Conservation (phyloP, 2,888 invertebrate genomes). For the Seira musarum region DNA sequence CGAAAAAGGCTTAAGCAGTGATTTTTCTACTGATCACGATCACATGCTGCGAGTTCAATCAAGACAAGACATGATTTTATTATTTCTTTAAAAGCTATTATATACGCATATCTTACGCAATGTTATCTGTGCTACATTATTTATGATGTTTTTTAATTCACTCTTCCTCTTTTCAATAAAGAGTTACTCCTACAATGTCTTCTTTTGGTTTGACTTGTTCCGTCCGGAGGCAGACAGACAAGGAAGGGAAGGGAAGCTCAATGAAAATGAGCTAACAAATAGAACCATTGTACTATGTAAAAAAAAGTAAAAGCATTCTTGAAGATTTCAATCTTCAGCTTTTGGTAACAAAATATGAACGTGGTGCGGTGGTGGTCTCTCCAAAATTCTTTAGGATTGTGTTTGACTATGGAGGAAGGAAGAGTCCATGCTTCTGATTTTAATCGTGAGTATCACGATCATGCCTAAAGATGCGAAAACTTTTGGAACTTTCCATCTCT, state of each 20-base stretch:
- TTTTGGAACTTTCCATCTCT: too few species aligned
- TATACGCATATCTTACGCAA: slow-evolving; percentile 24
- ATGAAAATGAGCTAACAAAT: neutral
- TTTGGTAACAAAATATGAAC: slow-evolving; percentile 37
- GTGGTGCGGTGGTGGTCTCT: too few species aligned
- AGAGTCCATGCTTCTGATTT: too few species aligned
- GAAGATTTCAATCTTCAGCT: slow-evolving; percentile 52
- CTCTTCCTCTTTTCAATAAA: neutral
- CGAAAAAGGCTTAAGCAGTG: neutral
- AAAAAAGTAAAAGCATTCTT: too few species aligned
- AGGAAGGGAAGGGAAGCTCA: neutral
- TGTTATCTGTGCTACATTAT: slow-evolving; percentile 22
- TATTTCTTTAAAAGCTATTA: too few species aligned
- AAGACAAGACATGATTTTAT: slow-evolving; percentile 13
- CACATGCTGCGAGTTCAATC: slow-evolving; percentile 35
- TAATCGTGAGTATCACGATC: too few species aligned
- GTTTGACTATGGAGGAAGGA: too few species aligned
- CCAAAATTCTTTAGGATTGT: too few species aligned
- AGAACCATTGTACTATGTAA: slow-evolving; percentile 21
- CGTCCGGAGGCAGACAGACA: slow-evolving; percentile 14
- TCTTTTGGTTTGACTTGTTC: neutral
- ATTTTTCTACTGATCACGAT: too few species aligned
- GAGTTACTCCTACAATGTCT: too few species aligned
- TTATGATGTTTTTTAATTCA: neutral
- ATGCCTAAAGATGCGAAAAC: too few species aligned